A percentile compares a stretch with the other conserved stretches of the same genome.
Conservation (phyloP, 2,113 vertebrate species). For the Zootoca vivipara region DNA sequence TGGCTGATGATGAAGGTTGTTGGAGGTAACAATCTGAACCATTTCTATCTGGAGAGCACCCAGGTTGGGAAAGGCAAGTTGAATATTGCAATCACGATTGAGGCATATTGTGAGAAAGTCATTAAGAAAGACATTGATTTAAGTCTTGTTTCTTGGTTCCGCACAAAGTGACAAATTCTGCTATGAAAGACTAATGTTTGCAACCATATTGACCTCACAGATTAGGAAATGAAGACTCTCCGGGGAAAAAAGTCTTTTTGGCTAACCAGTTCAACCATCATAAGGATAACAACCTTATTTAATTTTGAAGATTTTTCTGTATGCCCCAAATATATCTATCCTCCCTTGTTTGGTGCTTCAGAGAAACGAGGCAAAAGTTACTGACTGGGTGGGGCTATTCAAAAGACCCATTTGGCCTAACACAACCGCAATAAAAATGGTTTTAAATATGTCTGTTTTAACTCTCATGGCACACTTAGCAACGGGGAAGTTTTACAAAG, state of each 20-base stretch:
- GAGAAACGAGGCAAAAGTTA: background rate
- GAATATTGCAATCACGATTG: background rate
- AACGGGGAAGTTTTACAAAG: conserved; percentile 19
- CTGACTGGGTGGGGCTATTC: background rate
- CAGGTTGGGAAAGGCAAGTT: background rate
- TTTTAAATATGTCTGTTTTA: background rate
- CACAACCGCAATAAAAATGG: no score
- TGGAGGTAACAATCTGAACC: no score
- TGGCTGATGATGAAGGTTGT: no score
- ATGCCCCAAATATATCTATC: background rate
- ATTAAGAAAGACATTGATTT: background rate
- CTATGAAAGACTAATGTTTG: background rate
- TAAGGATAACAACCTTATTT: background rate
- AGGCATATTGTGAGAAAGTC: background rate
- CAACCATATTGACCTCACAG: background rate
- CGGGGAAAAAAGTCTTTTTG: background rate
- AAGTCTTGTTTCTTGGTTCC: background rate
- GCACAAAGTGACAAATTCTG: background rate
- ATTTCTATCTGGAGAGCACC: no score
- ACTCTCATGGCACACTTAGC: background rate
- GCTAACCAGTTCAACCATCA: background rate
- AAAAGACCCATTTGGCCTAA: background rate
- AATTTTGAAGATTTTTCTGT: background rate
- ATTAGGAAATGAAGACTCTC: background rate
- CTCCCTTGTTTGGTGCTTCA: background rate